A percentile compares a stretch with the other conserved stretches of the same genome.
These are phyloP conservation scores for Caligus rogercresseyi DNA, from an alignment of 1,140 invertebrate species.

Conservation along the genomic window DNA sequence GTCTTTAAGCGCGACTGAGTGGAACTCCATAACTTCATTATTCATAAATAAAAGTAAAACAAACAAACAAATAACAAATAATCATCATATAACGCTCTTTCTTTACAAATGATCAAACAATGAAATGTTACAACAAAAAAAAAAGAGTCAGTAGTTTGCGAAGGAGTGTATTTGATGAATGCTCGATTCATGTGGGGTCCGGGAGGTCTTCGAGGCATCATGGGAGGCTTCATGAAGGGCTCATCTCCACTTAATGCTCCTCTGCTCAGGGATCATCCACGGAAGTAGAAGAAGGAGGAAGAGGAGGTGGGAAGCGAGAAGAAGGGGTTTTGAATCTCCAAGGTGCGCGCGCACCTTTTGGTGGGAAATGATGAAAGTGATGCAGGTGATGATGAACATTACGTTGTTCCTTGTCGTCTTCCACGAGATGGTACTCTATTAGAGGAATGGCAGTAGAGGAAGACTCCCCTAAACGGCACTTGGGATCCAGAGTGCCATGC, in stretches of 20 bases:
- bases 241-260: neutral
- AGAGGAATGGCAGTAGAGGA: slow-evolving; percentile 7
- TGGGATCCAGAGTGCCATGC: no score
- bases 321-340: neutral
- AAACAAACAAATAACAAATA: no score
- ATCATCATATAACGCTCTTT: no score
- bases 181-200: neutral
- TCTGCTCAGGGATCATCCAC: no score
- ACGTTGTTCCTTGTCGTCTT: neutral
- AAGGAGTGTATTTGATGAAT: slow-evolving; percentile 19
- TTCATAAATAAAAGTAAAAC: no score
- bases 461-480: no score
- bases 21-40: no score
- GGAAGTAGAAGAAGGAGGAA: no score
- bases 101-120: no score
- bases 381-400: neutral
- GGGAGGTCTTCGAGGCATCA: neutral
- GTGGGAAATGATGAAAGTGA: neutral
- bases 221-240: neutral
- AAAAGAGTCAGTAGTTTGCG: slow-evolving; percentile 21
- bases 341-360: neutral
- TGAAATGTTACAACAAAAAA: no score
- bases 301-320: slow-evolving; percentile 6
- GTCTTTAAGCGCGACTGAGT: no score
- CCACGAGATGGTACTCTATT: slow-evolving; percentile 9